Evolutionary conservation across 2,113 vertebrate genomes (phyloP), one percentile per base, ranked within the genome.

Genomic region (Hepsetus odoe): DNA sequence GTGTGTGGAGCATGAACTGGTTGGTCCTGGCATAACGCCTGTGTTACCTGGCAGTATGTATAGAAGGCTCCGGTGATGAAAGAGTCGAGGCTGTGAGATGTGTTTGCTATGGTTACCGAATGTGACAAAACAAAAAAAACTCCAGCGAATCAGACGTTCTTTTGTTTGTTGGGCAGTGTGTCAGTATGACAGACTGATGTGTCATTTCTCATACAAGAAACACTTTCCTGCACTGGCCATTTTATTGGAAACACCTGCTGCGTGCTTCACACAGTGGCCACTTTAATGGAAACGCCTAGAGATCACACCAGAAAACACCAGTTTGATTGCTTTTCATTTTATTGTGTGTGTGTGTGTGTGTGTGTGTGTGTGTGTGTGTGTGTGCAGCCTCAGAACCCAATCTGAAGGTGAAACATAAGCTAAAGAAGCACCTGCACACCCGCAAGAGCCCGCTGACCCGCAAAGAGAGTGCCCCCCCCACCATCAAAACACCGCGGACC

Each of bases 381-480:
- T 38, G 12, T 0, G 0, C 89, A 99, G 97, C 94, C 0, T 99
- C 97, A 0, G 97, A 99, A 89, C 97, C 97, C 85, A 98, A 95
- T 87, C 91, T 98, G 86, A 99, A 98, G 90, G 92, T 93, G 82
- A 95, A 95, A 38, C 92, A 91, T 81, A 95, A 93, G 82, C 28
- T 83, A 81, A 97, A 95, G 90, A 98, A 97, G 87, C 93, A 95
- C 73, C 74, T 83, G 88, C 91, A 95, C 64, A 94, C 93, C 30
- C 93, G 97, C 80, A 96, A 96, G 86, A 99, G 95, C 80, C 97
- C 97, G 0, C 89, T 99, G 82, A 95, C 89, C 0, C 90, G 96
- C 2, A 98, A 99, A 89, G 96, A 98, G 89, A 99, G 97, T 0
- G 96, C 96, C 0, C 97, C 97, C 0, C 93, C 97, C 53, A 92